Evolutionary conservation across 2,113 vertebrate genomes (phyloP).

Genomic region (Rhinopomastus cyanomelas): DNA sequence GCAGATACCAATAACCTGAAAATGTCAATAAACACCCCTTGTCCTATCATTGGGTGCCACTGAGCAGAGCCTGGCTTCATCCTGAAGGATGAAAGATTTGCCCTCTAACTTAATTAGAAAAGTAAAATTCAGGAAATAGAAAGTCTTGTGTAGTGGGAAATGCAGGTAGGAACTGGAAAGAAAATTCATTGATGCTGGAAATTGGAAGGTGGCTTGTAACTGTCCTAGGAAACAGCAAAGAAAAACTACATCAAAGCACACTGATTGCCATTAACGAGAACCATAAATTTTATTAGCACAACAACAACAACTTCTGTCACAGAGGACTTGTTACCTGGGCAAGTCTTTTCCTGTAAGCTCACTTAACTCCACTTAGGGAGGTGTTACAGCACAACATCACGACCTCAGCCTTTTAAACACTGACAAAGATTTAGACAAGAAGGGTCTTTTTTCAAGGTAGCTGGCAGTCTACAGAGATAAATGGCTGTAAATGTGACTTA

Average conservation of each 20-base stretch:
- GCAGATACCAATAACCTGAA: neutral
- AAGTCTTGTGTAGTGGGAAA: neutral
- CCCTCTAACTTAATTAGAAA: neutral
- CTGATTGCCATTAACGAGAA: neutral
- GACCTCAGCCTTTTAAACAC: neutral
- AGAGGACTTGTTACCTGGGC: neutral
- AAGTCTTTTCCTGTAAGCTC: neutral
- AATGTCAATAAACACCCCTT: no score
- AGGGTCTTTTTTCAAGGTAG: neutral
- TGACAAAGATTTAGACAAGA: neutral
- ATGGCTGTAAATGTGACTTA: neutral
- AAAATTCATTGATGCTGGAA: neutral
- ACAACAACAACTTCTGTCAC: neutral
- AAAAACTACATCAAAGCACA: neutral
- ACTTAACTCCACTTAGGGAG: neutral
- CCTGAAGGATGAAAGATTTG: neutral
- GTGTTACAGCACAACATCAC: neutral
- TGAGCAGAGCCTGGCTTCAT: no score
- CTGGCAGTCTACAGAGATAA: neutral
- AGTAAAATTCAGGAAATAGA: neutral
- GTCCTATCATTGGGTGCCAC: no score
- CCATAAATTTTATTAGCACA: no score
- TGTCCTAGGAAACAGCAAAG: neutral
- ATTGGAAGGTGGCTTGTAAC: neutral
- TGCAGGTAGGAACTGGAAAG: rapidly evolving